These are phyloP conservation scores for Moxostoma hubbsi DNA, from an alignment of 2,797 vertebrate species.

Conservation along the genomic window DNA sequence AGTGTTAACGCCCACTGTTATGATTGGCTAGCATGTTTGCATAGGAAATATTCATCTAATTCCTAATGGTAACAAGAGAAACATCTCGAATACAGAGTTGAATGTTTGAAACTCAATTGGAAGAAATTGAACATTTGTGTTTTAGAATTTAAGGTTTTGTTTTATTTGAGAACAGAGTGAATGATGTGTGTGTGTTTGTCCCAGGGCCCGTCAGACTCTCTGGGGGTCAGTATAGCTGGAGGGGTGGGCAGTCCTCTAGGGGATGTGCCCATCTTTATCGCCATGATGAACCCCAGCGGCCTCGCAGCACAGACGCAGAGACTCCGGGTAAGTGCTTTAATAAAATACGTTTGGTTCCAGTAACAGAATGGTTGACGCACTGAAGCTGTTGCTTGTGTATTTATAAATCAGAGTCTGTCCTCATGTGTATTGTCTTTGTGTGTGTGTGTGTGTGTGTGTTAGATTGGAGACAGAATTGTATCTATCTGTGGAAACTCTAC, in stretches of 20 bases:
- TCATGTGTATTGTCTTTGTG: background rate
- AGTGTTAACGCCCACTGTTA: too few species aligned
- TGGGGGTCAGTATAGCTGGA: slow-evolving; percentile 95
- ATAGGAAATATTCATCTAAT: too few species aligned
- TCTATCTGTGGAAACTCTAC: slow-evolving; percentile 90
- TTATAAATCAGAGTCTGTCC: background rate
- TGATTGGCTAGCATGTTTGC: too few species aligned
- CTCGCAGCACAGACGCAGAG: slow-evolving; percentile 94
- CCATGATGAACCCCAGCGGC: slow-evolving; percentile 96
- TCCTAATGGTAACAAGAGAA: too few species aligned
- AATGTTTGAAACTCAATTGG: too few species aligned
- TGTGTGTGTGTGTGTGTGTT: slow-evolving; percentile 15
- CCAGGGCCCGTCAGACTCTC: slow-evolving; percentile 84
- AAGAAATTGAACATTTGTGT: too few species aligned
- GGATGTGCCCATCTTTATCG: slow-evolving; percentile 95
- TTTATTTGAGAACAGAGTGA: background rate
- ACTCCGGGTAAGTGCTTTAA: slow-evolving; percentile 79
- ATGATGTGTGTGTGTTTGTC: slow-evolving; percentile 24
- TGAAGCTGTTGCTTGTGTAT: background rate
- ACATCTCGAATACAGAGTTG: too few species aligned
- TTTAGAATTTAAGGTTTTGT: too few species aligned
- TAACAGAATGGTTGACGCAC: background rate
- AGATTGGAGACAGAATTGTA: slow-evolving; percentile 95
- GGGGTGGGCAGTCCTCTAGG: slow-evolving; percentile 94
- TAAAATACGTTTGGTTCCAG: background rate